These are phyloP conservation scores for Prosapia bicincta DNA, from an alignment of 2,888 invertebrate species.

Conservation along the genomic window DNA sequence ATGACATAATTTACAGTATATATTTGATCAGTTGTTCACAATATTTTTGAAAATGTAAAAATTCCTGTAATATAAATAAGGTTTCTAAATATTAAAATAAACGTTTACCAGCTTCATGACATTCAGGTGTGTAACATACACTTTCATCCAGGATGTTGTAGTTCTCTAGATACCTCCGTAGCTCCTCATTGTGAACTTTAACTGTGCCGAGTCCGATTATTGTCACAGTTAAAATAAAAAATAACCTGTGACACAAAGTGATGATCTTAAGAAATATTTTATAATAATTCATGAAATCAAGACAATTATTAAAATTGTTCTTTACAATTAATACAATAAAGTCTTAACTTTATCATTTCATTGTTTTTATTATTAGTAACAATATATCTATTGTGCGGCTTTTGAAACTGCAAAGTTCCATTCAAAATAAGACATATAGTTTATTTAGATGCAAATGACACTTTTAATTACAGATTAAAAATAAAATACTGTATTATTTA, in stretches of 20 bases:
- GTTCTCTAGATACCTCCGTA: neutral
- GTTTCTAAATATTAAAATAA: too few relatives aligned
- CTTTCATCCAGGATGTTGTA: neutral
- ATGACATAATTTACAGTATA: neutral
- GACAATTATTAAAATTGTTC: neutral
- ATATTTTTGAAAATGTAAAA: neutral
- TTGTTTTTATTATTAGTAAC: neutral
- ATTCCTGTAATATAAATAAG: neutral
- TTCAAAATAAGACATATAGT: too few relatives aligned
- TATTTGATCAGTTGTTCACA: neutral
- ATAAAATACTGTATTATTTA: too few relatives aligned
- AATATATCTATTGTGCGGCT: neutral
- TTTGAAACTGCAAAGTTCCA: too few relatives aligned
- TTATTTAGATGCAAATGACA: too few relatives aligned
- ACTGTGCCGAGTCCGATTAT: neutral
- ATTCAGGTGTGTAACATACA: conserved; percentile 16
- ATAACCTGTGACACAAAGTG: neutral
- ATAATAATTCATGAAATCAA: neutral
- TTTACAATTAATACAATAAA: too few relatives aligned
- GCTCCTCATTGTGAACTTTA: neutral
- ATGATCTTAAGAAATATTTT: neutral
- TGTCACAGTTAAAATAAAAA: neutral
- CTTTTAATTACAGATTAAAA: too few relatives aligned
- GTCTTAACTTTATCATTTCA: neutral
- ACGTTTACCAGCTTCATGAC: conserved; percentile 17